Conservation (phyloP, 2,888 invertebrate genomes). For the Tupiocoris notatus region DNA sequence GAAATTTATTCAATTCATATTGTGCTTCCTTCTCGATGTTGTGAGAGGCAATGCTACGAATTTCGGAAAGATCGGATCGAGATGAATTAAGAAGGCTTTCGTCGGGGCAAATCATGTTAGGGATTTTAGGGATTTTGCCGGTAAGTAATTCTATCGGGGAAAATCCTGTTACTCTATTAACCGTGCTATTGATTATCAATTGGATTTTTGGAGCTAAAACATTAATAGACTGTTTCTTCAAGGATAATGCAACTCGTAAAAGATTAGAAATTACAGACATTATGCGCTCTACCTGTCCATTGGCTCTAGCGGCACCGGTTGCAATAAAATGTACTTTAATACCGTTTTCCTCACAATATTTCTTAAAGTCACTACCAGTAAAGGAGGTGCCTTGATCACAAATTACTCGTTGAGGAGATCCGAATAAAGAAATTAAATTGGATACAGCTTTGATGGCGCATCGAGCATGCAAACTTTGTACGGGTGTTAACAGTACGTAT, state of each 20-base stretch:
- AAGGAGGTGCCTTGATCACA: constrained; percentile 3
- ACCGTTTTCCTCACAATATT: constrained; percentile 2
- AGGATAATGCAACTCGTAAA: not conserved
- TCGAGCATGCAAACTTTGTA: not conserved
- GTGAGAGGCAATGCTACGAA: no score
- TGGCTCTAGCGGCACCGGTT: not conserved
- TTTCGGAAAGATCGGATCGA: no score
- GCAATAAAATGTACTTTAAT: constrained; percentile 1
- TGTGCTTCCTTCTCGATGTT: not conserved
- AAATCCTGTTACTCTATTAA: constrained; percentile 4
- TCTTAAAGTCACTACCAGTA: constrained; percentile 8
- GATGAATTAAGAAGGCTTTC: no score
- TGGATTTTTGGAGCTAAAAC: constrained; percentile 4
- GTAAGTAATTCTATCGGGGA: not conserved
- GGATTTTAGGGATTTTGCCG: no score
- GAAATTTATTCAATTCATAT: not conserved
- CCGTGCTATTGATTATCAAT: constrained; percentile 3
- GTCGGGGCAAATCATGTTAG: no score
- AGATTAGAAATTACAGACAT: not conserved
- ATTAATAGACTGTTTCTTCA: not conserved
- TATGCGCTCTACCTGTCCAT: constrained; percentile 9
- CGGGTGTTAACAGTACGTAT: not conserved
- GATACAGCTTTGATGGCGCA: constrained; percentile 4
- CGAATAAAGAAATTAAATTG: constrained; percentile 5
- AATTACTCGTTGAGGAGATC: not conserved